A percentile compares a stretch with the other conserved stretches of the same genome.
Evolutionary conservation across 2,888 invertebrate genomes (phyloP).

Genomic region (Synanthedon tipuliformis): DNA sequence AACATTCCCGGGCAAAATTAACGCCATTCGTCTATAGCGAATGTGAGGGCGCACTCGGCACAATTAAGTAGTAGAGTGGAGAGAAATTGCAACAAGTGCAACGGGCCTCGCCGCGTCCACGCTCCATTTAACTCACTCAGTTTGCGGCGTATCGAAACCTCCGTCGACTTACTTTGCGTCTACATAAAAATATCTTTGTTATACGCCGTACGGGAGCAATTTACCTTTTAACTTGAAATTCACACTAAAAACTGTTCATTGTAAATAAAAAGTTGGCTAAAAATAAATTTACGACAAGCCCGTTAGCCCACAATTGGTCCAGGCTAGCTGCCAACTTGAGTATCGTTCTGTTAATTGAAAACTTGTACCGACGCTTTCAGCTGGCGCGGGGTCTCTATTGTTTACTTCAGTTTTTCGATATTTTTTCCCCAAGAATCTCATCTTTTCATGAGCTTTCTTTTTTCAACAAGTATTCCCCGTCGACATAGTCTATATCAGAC

Average conservation of each 20-base stretch:
- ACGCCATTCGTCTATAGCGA: slow-evolving; percentile 55
- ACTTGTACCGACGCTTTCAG: slow-evolving; percentile 24
- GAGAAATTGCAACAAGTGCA: slow-evolving; percentile 67
- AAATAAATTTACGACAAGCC: slow-evolving; percentile 3
- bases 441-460: slow-evolving; percentile 35
- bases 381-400: slow-evolving; percentile 27
- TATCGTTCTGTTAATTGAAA: slow-evolving; percentile 32
- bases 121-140: slow-evolving; percentile 61
- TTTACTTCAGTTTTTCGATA: slow-evolving; percentile 31
- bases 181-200: slow-evolving; percentile 9
- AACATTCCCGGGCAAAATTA: slow-evolving; percentile 55
- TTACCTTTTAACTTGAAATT: slow-evolving; percentile 6
- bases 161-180: slow-evolving; percentile 22
- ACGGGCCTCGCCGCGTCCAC: slow-evolving; percentile 42
- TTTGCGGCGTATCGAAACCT: slow-evolving; percentile 32
- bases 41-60: slow-evolving; percentile 49
- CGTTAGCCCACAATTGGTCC: slow-evolving; percentile 11
- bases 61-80: slow-evolving; percentile 55
- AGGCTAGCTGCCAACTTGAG: slow-evolving; percentile 14
- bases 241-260: neutral
- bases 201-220: neutral
- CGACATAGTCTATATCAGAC: slow-evolving; percentile 7
- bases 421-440: slow-evolving; percentile 19
- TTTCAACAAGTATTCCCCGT: slow-evolving; percentile 32
- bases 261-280: neutral